Evolutionary conservation across 2,113 vertebrate genomes (phyloP), one percentile per base, ranked within the genome.

Genomic region (Muntiacus muntjak): DNA sequence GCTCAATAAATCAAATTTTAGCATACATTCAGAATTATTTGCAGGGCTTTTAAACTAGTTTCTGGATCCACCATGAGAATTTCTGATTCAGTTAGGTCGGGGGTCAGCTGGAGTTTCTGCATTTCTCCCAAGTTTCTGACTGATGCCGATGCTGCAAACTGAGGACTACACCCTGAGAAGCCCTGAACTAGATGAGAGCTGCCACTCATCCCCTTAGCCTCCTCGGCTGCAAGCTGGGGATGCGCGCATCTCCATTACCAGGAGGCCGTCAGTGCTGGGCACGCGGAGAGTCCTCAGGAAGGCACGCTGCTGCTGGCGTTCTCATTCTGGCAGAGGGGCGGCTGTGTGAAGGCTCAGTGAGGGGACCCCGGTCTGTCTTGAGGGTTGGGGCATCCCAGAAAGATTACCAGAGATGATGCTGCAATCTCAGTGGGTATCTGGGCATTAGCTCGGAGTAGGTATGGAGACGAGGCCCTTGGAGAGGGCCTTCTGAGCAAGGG

Each of bases 211-310:
- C 16, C 7, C 36, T 50, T 12, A 2, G 13, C 25, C 52, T 96
- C 54, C 43, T 28, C 1, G 0, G 10, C n/a, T 5, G 0, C 52
- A n/a, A 79, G 52, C 14, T 71, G 28, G 50, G 93, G 91, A 82
- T 52, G 17, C 5, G 10, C 6, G 16, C 40, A 9, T 12, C 81
- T 43, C 9, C 21, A 12, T 60, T 23, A 8, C 0, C 6, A 10
- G 10, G 36, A 28, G 58, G 10, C 57, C 25, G 1, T 45, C 28
- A 25, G 55, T 3, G 5, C 30, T 1, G 0, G 43, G 5, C 14
- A 43, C 62, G 47, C 5, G 0, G 30, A 6, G n/a, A 7, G 28
- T 21, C 60, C 21, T 91, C 55, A 33, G 1, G 13, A 23, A 54
- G 33, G 19, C 15, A n/a, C 7, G 30, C 50, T 57, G 21, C 58